Percentiles rank a stretch among this genome's conserved stretches.
phyloP scores from a whole-genome alignment of 2,888 invertebrate genomes.

The Caenorhabditis sp. region DNA sequence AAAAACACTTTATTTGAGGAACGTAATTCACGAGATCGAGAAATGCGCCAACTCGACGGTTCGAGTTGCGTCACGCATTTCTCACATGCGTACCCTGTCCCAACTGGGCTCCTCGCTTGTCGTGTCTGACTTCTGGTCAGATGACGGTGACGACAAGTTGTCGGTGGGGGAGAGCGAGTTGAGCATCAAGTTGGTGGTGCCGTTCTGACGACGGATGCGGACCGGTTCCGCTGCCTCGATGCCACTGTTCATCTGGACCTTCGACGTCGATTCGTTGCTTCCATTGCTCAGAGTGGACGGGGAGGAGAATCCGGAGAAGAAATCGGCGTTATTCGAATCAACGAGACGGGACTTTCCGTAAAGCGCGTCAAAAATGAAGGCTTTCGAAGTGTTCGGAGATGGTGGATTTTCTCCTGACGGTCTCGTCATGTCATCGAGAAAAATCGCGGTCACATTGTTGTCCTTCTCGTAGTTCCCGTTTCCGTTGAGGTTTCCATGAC shows the following conservation, averaged over 20 bases:
- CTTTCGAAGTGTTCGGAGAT: constrained; percentile 64
- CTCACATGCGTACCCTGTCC: constrained; percentile 34
- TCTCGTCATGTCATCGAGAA: constrained; percentile 14
- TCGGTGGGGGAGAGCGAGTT: constrained; percentile 31
- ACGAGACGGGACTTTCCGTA: constrained; percentile 37
- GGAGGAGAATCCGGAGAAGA: constrained; percentile 36
- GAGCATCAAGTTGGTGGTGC: constrained; percentile 40
- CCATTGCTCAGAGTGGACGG: constrained; percentile 45
- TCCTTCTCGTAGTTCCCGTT: constrained; percentile 27
- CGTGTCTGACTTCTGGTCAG: constrained; percentile 43
- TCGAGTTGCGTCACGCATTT: too few relatives aligned
- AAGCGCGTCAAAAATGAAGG: constrained; percentile 51
- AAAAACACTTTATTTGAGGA: background rate
- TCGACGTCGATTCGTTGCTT: constrained; percentile 41
- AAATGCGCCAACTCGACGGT: background rate
- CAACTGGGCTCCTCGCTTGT: constrained; percentile 52
- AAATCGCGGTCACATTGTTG: constrained; percentile 40
- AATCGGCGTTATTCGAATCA: constrained; percentile 21
- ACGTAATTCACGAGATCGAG: background rate
- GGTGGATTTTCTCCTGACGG: constrained; percentile 46
- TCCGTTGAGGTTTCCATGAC: constrained; percentile 7
- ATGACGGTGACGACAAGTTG: constrained; percentile 47
- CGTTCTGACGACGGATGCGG: constrained; percentile 42
- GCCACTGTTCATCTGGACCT: constrained; percentile 37
- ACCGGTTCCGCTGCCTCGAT: constrained; percentile 28